Conservation (phyloP, 2,888 invertebrate genomes). For the Tolmerus cingulatus region DNA sequence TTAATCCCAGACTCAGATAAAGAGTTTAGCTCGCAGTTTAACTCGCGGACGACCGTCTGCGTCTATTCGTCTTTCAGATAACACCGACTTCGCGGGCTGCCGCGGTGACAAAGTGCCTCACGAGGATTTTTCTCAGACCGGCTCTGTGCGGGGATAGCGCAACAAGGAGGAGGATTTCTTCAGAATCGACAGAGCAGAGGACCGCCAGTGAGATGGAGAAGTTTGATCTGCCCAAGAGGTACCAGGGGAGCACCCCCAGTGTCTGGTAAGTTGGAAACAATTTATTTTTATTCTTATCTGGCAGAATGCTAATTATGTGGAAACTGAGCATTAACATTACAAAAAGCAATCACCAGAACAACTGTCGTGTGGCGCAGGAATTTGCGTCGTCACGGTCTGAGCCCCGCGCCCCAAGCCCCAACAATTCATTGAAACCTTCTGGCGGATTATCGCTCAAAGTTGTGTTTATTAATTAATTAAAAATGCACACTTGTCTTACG, state of each 20-base stretch:
- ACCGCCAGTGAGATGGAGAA: constrained; percentile 56
- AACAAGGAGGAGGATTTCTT: neutral
- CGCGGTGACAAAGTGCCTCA: neutral
- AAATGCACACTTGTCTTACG: neutral
- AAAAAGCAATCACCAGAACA: neutral
- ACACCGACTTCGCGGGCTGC: neutral
- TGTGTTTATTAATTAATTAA: neutral
- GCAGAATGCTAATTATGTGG: neutral
- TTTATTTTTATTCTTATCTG: neutral
- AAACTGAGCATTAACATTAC: neutral
- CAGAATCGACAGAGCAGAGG: neutral
- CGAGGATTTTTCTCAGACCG: neutral
- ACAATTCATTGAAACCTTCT: neutral
- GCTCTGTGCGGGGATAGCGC: neutral
- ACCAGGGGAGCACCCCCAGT: constrained; percentile 61
- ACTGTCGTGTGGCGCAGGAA: neutral
- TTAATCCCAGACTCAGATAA: neutral
- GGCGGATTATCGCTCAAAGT: neutral
- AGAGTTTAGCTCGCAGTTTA: neutral
- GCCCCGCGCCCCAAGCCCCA: neutral
- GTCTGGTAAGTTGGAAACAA: constrained; percentile 56
- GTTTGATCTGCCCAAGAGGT: constrained; percentile 60
- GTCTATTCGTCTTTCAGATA: neutral
- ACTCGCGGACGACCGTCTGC: neutral
- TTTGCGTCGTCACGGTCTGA: neutral